Percentiles rank a stretch among this genome's conserved stretches.
These are phyloP conservation scores for Hypselothyrea guttata DNA, from an alignment of 2,888 invertebrate genomes.

Conservation along the genomic window DNA sequence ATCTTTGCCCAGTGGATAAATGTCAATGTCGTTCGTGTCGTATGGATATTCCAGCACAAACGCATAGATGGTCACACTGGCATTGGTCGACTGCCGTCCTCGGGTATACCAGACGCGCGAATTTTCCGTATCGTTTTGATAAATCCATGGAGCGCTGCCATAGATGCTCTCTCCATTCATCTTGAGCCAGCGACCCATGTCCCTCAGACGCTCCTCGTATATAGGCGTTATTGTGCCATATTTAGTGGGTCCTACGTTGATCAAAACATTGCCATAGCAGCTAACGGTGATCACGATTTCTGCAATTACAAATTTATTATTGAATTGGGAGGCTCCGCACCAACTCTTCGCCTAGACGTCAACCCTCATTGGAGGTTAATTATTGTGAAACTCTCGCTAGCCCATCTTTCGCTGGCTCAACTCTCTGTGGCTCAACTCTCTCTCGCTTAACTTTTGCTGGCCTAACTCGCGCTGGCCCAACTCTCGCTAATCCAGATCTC, in stretches of 20 bases:
- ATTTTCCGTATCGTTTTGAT: constrained; percentile 91
- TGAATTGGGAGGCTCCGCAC: too few relatives aligned
- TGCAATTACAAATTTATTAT: background rate
- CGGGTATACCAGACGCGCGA: constrained; percentile 89
- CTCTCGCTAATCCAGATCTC: too few relatives aligned
- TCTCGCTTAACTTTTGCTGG: too few relatives aligned
- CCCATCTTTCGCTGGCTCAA: too few relatives aligned
- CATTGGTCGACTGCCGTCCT: constrained; percentile 64
- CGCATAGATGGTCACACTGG: constrained; percentile 85
- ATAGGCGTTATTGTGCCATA: constrained; percentile 93
- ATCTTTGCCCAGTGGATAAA: constrained; percentile 82
- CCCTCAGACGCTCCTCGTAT: constrained; percentile 91
- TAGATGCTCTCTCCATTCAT: constrained; percentile 96
- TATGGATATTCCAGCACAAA: constrained; percentile 88
- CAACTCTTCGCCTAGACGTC: too few relatives aligned
- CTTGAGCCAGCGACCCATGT: constrained; percentile 90
- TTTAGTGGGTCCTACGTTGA: constrained; percentile 94
- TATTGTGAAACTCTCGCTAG: too few relatives aligned
- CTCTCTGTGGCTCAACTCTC: too few relatives aligned
- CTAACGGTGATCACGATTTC: constrained; percentile 90
- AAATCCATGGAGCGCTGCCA: constrained; percentile 88
- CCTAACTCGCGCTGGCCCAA: too few relatives aligned
- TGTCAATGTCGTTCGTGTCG: constrained; percentile 83
- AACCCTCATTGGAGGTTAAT: too few relatives aligned
- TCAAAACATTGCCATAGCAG: constrained; percentile 87